phyloP scores from a whole-genome alignment of 2,797 vertebrate species.

The Rhincodon typus region DNA sequence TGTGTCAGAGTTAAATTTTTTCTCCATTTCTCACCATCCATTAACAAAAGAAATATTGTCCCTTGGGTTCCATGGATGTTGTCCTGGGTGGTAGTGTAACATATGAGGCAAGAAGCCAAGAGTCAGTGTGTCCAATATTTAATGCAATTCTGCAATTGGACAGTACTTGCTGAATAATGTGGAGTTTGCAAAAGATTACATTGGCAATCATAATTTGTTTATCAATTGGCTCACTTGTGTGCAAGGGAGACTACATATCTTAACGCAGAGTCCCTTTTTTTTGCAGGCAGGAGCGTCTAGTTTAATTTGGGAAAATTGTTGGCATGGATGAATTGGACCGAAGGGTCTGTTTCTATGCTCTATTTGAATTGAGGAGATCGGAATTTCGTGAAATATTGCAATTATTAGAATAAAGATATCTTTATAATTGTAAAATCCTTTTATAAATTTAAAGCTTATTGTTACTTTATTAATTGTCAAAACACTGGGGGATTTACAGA shows the following conservation, averaged over 20 bases:
- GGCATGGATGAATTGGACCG: too few relatives aligned
- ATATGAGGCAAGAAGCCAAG: neutral
- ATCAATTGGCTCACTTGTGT: too few relatives aligned
- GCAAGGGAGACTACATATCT: too few relatives aligned
- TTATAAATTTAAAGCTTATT: neutral
- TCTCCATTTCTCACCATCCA: neutral
- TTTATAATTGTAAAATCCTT: neutral
- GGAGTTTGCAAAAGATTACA: too few relatives aligned
- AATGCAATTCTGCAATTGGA: too few relatives aligned
- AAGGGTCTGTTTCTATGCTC: neutral
- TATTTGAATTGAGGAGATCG: neutral
- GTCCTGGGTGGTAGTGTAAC: neutral
- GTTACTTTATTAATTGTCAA: neutral
- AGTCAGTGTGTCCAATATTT: neutral
- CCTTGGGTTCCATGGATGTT: neutral
- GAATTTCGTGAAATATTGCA: neutral
- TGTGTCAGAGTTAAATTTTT: neutral
- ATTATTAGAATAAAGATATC: neutral
- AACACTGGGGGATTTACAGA: too few relatives aligned
- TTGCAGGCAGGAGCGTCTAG: too few relatives aligned
- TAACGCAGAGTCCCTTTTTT: too few relatives aligned
- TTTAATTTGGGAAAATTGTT: too few relatives aligned
- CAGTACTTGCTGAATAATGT: too few relatives aligned
- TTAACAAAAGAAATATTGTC: neutral
- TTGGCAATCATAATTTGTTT: too few relatives aligned